Percentiles rank a stretch among this genome's conserved stretches.
phyloP scores from a whole-genome alignment of 2,888 invertebrate genomes.

The Achlya flavicornis region DNA sequence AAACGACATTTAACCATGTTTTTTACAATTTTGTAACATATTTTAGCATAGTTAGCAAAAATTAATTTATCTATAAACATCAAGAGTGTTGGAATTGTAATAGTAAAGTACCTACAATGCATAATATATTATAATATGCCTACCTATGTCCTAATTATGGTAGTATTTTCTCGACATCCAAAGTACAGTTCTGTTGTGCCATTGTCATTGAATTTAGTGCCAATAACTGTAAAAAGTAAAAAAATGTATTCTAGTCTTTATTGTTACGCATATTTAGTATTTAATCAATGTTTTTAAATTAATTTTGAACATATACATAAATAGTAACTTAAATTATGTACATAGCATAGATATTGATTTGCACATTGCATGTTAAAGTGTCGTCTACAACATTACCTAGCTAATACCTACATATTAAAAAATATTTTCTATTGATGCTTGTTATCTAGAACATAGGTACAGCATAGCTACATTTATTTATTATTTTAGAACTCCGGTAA shows the following conservation, averaged over 20 bases:
- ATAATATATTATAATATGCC: conserved; percentile 40
- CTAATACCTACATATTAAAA: conserved; percentile 41
- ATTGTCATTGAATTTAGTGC: conserved; percentile 80
- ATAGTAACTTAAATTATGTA: conserved; percentile 69
- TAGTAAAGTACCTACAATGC: conserved; percentile 46
- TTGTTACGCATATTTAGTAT: conserved; percentile 83
- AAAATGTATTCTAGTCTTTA: conserved; percentile 84
- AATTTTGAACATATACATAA: conserved; percentile 70
- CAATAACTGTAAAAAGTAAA: conserved; percentile 82
- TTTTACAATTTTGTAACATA: conserved; percentile 77
- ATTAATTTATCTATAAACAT: conserved; percentile 51
- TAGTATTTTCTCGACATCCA: conserved; percentile 61
- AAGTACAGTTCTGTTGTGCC: conserved; percentile 72
- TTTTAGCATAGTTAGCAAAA: conserved; percentile 76
- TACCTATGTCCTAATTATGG: conserved; percentile 36
- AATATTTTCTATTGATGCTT: conserved; percentile 45
- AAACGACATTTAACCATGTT: conserved; percentile 65
- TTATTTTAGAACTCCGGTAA: conserved; percentile 32
- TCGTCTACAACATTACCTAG: conserved; percentile 53
- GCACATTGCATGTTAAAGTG: conserved; percentile 70
- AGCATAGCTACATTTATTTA: conserved; percentile 29
- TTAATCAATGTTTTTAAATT: conserved; percentile 77
- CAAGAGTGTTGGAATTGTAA: conserved; percentile 6
- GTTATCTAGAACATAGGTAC: conserved; percentile 39
- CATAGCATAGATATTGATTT: conserved; percentile 72